phyloP scores from a whole-genome alignment of 1,140 invertebrate genomes.

The Hylaeus volcanicus region DNA sequence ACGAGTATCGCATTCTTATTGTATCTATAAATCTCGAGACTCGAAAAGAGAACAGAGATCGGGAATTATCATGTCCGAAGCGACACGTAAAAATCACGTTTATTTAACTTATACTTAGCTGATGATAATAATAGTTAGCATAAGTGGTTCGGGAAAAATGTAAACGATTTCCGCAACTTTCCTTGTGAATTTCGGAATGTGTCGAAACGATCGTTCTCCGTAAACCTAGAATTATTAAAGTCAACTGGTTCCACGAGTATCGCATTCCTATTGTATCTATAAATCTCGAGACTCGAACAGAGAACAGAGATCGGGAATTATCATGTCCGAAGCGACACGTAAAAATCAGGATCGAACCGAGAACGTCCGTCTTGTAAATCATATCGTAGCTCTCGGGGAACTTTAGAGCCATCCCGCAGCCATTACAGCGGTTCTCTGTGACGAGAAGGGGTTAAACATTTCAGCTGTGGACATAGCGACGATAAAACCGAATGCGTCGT shows the following conservation, averaged over 20 bases:
- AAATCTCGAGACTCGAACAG: too few species aligned
- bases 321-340: not conserved
- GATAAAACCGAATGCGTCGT: slow-evolving; percentile 18
- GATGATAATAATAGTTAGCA: too few species aligned
- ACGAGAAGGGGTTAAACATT: slow-evolving; percentile 11
- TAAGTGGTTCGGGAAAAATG: too few species aligned
- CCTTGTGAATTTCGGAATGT: too few species aligned
- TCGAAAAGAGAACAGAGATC: not conserved
- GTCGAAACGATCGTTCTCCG: too few species aligned
- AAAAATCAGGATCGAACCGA: not conserved
- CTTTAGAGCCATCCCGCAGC: not conserved
- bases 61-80: not conserved
- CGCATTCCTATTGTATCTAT: not conserved
- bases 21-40: not conserved
- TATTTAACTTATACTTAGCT: too few species aligned
- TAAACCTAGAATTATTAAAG: too few species aligned
- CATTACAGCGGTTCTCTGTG: slow-evolving; percentile 1
- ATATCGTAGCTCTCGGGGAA: not conserved
- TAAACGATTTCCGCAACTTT: too few species aligned
- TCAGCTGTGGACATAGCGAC: not conserved
- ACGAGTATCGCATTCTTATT: too few species aligned
- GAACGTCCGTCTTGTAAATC: not conserved
- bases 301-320: not conserved
- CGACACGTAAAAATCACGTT: not conserved
- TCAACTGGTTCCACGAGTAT: too few species aligned